Conservation (phyloP, 2,888 invertebrate species). For the Leptinotarsa peninsularis region DNA sequence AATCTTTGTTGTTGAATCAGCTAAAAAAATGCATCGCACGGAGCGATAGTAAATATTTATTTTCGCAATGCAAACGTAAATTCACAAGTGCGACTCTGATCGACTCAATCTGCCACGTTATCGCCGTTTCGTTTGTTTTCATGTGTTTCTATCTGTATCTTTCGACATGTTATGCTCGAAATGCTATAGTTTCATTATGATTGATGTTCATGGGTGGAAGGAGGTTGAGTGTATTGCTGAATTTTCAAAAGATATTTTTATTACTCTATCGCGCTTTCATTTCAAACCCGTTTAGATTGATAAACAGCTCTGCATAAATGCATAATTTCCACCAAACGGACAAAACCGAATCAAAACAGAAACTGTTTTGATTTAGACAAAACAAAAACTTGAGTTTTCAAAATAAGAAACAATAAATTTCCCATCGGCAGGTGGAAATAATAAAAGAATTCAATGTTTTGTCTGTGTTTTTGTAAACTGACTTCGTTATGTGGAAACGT, state of each 20-base stretch:
- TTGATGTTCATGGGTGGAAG: neutral
- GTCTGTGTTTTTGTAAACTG: no score
- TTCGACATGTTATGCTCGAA: neutral
- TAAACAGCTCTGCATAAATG: no score
- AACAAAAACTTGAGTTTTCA: no score
- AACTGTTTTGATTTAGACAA: no score
- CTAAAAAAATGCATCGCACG: slow-evolving; percentile 3
- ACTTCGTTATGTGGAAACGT: no score
- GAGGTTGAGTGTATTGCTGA: neutral
- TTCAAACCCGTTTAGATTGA: no score
- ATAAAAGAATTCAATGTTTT: no score
- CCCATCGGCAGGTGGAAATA: no score
- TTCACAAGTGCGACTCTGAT: neutral
- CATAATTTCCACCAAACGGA: no score
- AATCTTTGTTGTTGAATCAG: neutral
- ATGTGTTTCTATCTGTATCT: neutral
- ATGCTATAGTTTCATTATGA: neutral
- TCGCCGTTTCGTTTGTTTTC: neutral
- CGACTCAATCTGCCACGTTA: neutral
- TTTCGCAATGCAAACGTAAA: slow-evolving; percentile 1
- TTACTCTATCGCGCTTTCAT: no score
- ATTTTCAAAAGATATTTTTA: neutral
- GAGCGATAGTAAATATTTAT: neutral
- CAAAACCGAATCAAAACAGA: no score
- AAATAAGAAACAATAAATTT: no score